These are phyloP conservation scores for Wasmannia auropunctata DNA, from an alignment of 1,140 invertebrate genomes.

Conservation along the genomic window DNA sequence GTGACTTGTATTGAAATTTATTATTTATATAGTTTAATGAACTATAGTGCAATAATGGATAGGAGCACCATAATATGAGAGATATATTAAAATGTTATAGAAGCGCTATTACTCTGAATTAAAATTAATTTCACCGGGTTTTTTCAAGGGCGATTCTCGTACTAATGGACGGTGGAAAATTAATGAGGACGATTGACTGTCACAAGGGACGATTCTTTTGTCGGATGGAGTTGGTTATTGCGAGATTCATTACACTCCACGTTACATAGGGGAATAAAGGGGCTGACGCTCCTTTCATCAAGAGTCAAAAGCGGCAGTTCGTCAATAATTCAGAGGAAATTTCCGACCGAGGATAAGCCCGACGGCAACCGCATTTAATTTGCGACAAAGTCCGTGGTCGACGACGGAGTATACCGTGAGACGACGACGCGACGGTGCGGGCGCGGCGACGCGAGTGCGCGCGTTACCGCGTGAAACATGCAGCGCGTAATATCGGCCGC, in stretches of 20 bases:
- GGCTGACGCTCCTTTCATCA: constrained; percentile 8
- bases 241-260: constrained; percentile 9
- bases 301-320: constrained; percentile 37
- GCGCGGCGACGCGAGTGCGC: no score
- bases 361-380: constrained; percentile 42
- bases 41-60: neutral
- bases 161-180: neutral
- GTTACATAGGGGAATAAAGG: constrained; percentile 18
- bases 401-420: neutral
- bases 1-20: neutral
- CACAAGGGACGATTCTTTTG: neutral
- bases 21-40: neutral
- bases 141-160: neutral
- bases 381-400: constrained; percentile 42
- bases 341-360: constrained; percentile 34
- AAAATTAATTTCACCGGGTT: neutral
- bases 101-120: neutral
- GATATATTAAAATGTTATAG: neutral
- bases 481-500: constrained; percentile 26
- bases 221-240: neutral
- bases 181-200: neutral
- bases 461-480: constrained; percentile 36
- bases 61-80: neutral
- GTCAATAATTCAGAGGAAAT: constrained; percentile 54
- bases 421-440: no score